Evolutionary conservation across 92 coral and sea anemone species (phyloP).

Genomic region (Plumapathes pennacea): DNA sequence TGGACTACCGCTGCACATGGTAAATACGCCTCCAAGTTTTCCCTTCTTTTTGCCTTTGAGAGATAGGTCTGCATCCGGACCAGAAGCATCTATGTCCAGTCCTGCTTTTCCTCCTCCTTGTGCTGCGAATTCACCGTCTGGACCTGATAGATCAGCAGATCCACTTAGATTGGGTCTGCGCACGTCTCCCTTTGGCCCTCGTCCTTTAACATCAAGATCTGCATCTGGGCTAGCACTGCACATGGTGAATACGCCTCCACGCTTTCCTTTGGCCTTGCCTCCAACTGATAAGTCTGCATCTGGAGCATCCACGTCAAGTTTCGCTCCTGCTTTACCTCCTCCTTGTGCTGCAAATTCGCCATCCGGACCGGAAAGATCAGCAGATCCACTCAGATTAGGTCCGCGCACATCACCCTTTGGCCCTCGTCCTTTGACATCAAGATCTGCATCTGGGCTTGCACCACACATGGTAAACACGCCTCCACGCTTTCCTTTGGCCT

Average conservation of each 20-base stretch:
- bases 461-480: too few relatives aligned
- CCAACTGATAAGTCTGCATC: too few relatives aligned
- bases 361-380: slow-evolving; percentile 17
- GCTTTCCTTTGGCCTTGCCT: too few relatives aligned
- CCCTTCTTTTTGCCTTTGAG: slow-evolving; percentile 6
- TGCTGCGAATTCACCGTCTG: too few relatives aligned
- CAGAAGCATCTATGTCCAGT: neutral
- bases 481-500: too few relatives aligned
- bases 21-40: slow-evolving; percentile 8
- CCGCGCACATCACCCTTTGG: slow-evolving; percentile 5
- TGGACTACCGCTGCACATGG: slow-evolving; percentile 9
- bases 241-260: too few relatives aligned
- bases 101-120: neutral
- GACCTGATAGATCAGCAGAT: neutral
- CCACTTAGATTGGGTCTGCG: neutral
- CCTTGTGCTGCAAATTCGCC: slow-evolving; percentile 3
- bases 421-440: slow-evolving; percentile 6
- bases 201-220: slow-evolving; percentile 18
- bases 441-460: slow-evolving; percentile 2
- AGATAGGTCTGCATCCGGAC: slow-evolving; percentile 2
- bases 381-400: slow-evolving; percentile 24
- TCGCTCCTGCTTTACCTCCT: too few relatives aligned
- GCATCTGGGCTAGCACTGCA: too few relatives aligned
- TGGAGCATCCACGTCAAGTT: too few relatives aligned
- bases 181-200: neutral